Evolutionary conservation across 2,888 invertebrate species (phyloP).

Genomic region (Minunthozetes semirufus): DNA sequence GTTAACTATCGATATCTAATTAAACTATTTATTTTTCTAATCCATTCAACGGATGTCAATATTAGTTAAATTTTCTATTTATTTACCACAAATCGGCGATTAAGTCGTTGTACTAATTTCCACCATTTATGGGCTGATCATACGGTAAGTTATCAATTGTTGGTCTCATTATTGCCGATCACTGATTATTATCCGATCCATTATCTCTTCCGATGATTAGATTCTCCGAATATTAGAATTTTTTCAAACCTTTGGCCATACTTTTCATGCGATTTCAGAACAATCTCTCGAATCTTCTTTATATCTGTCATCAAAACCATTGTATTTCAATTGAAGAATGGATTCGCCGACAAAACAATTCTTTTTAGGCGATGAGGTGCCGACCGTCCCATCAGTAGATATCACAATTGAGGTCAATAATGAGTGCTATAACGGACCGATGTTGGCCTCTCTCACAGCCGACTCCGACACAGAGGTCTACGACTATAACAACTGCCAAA

Average conservation of each 20-base stretch:
- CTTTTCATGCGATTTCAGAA: not conserved
- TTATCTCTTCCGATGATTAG: not conserved
- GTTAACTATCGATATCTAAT: too few species aligned
- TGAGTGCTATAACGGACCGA: not conserved
- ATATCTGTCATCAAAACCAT: not conserved
- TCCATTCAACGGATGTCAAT: too few species aligned
- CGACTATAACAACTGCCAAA: not conserved
- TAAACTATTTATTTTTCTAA: too few species aligned
- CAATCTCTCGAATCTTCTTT: not conserved
- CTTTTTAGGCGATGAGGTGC: conserved; percentile 15
- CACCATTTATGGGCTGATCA: conserved; percentile 10
- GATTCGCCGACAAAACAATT: conserved; percentile 10
- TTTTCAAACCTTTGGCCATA: not conserved
- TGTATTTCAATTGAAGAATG: not conserved
- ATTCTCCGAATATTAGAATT: not conserved
- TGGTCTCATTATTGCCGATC: not conserved
- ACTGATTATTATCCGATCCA: not conserved
- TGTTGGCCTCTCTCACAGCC: not conserved
- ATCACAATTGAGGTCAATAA: not conserved
- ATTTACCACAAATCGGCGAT: not conserved
- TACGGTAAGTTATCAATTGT: not conserved
- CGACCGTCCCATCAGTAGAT: conserved; percentile 2
- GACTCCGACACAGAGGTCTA: not conserved
- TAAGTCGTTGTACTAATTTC: not conserved
- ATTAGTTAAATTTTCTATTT: not conserved